These are phyloP conservation scores for Synanthedon vespiformis DNA, from an alignment of 2,888 invertebrate genomes.

Conservation along the genomic window DNA sequence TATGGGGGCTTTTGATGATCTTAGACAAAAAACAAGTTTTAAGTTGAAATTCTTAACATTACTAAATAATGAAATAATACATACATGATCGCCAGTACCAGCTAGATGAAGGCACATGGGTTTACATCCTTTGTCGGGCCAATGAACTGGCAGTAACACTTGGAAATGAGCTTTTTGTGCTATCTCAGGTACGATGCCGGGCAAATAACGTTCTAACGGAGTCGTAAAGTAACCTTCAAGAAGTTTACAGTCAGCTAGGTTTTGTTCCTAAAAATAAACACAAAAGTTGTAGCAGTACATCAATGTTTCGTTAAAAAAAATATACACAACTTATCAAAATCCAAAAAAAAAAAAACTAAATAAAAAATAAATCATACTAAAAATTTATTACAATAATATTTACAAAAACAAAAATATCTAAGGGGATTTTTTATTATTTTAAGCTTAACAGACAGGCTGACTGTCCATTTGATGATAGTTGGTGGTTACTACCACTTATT, in stretches of 20 bases:
- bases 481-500: too few species aligned
- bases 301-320: too few species aligned
- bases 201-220: conserved; percentile 85
- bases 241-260: conserved; percentile 77
- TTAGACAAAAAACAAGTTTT: too few species aligned
- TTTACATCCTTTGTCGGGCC: conserved; percentile 77
- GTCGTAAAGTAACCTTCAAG: conserved; percentile 90
- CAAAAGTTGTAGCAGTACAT: background rate
- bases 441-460: too few species aligned
- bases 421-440: background rate
- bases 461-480: too few species aligned
- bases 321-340: too few species aligned
- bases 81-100: conserved; percentile 98
- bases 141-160: conserved; percentile 83
- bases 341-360: background rate
- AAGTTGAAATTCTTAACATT: too few species aligned
- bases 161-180: conserved; percentile 85
- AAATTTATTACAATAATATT: background rate
- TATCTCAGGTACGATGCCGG: conserved; percentile 88
- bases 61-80: conserved; percentile 19
- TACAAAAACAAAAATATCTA: background rate
- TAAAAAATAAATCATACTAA: background rate
- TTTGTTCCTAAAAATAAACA: conserved; percentile 73
- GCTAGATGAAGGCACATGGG: conserved; percentile 95
- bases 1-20: too few species aligned